phyloP scores from a whole-genome alignment of 2,888 invertebrate species.

The Galerucella pusilla region DNA sequence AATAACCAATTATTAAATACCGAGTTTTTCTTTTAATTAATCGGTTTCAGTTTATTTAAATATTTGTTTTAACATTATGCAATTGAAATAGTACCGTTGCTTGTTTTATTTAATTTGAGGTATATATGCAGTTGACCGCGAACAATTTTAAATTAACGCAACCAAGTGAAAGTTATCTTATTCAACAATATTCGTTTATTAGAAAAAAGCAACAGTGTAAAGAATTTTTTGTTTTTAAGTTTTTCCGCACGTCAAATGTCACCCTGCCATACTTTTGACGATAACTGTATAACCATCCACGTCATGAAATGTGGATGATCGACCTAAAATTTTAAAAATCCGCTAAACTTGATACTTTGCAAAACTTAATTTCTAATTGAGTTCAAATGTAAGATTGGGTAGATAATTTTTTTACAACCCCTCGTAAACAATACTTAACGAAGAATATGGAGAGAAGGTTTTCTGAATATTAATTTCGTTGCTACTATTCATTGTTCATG shows the following conservation, averaged over 20 bases:
- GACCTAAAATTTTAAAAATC: too few relatives aligned
- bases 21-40: not conserved
- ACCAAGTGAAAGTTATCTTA: not conserved
- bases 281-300: too few relatives aligned
- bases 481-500: not conserved
- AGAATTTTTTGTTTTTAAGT: too few relatives aligned
- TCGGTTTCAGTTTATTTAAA: not conserved
- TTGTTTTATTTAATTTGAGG: not conserved
- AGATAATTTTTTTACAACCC: not conserved
- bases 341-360: too few relatives aligned
- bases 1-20: not conserved
- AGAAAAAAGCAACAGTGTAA: not conserved
- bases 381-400: too few relatives aligned
- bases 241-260: too few relatives aligned
- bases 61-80: not conserved
- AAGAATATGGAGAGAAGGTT: not conserved
- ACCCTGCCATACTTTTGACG: too few relatives aligned
- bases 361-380: too few relatives aligned
- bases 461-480: constrained; percentile 1
- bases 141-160: not conserved
- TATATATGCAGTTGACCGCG: not conserved
- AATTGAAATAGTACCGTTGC: not conserved
- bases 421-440: not conserved
- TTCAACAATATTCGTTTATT: not conserved
- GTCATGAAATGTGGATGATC: too few relatives aligned